These are phyloP conservation scores for Molossus alvarezi DNA, from an alignment of 2,797 vertebrate species.

Conservation along the genomic window DNA sequence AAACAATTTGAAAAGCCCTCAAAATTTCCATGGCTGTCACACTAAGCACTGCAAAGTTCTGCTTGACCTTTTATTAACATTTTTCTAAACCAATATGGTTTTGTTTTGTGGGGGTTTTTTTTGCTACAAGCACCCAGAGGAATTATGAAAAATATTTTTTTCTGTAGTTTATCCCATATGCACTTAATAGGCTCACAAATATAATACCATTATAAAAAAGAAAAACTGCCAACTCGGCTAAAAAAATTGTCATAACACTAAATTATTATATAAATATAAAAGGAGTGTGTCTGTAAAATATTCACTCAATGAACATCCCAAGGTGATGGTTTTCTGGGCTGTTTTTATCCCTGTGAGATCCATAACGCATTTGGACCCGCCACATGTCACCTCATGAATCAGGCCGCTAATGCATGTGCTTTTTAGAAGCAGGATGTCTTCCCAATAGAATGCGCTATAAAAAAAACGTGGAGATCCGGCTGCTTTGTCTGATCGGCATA, in stretches of 20 bases:
- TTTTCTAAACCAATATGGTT: constrained; percentile 91
- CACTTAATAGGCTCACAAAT: constrained; percentile 94
- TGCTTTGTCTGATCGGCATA: constrained; percentile 93
- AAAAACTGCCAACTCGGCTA: constrained; percentile 93
- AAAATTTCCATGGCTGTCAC: constrained; percentile 86
- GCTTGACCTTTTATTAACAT: constrained; percentile 93
- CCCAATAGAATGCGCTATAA: constrained; percentile 91
- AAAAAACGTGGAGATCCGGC: constrained; percentile 88
- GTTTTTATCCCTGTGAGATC: constrained; percentile 94
- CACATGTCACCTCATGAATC: constrained; percentile 93
- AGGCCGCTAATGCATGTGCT: constrained; percentile 92
- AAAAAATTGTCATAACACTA: constrained; percentile 94
- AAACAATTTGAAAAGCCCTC: constrained; percentile 84
- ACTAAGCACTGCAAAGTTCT: constrained; percentile 90
- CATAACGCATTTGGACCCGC: constrained; percentile 93
- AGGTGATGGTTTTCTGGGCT: constrained; percentile 93
- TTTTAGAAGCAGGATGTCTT: constrained; percentile 91
- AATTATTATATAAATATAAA: constrained; percentile 96
- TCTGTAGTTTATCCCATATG: constrained; percentile 93
- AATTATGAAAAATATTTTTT: constrained; percentile 94
- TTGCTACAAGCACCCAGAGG: constrained; percentile 91
- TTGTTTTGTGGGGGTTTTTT: constrained; percentile 68
- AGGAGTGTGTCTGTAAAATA: constrained; percentile 94
- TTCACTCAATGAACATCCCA: constrained; percentile 94
- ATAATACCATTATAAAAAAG: constrained; percentile 94